Conservation (phyloP, 1,140 invertebrate genomes). For the Leptoteleia sp. region DNA sequence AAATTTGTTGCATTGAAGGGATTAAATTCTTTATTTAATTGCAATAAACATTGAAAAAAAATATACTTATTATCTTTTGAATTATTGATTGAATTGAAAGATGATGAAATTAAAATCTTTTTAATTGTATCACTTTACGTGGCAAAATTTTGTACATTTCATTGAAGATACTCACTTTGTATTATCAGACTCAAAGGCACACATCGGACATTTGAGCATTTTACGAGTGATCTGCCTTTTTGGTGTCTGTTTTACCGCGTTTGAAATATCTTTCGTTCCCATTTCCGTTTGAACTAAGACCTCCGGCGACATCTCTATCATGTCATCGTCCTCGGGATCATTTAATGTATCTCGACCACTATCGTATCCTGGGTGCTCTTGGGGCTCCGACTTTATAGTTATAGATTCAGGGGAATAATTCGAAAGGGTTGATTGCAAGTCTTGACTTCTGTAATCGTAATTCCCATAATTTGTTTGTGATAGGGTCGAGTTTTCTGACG, state of each 20-base stretch:
- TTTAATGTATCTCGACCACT: conserved; percentile 27
- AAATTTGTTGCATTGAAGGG: too few relatives aligned
- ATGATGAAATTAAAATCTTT: too few relatives aligned
- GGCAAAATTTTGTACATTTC: too few relatives aligned
- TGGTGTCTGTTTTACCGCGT: conserved; percentile 3
- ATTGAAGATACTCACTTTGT: conserved; percentile 39
- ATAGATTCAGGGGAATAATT: conserved; percentile 11
- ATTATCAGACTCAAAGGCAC: conserved; percentile 35
- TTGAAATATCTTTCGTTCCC: conserved; percentile 5
- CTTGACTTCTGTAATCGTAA: conserved; percentile 7
- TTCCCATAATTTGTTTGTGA: conserved; percentile 10
- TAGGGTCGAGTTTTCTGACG: neutral
- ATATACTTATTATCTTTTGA: too few relatives aligned
- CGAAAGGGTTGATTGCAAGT: neutral
- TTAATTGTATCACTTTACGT: too few relatives aligned
- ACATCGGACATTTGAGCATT: conserved; percentile 36
- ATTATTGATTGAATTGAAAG: too few relatives aligned
- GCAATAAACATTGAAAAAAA: too few relatives aligned
- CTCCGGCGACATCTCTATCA: conserved; percentile 46
- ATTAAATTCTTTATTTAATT: neutral
- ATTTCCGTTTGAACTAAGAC: conserved; percentile 36
- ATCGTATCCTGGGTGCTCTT: conserved; percentile 35
- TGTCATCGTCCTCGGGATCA: conserved; percentile 38
- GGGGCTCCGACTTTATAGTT: conserved; percentile 28
- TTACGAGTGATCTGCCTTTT: conserved; percentile 20